Evolutionary conservation across 2,797 vertebrate genomes (phyloP), one percentile per base, ranked within the genome.

Genomic region (Anabas testudineus): DNA sequence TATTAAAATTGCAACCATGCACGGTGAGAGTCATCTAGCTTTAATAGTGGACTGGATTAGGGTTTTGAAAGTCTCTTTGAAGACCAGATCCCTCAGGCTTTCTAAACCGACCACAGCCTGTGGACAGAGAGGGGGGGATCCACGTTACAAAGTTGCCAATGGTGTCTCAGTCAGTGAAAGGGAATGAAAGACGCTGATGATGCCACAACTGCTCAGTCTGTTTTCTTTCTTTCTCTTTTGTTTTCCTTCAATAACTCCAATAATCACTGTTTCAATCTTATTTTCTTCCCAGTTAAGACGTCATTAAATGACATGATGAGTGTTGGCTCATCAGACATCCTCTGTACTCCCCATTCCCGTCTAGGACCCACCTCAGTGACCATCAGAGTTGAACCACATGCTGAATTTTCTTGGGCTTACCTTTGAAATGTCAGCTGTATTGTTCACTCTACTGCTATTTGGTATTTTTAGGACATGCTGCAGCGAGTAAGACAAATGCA

Each of bases 1-100:
- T 92, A 91, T 91, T 90, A 84, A 92, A 93, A 94, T 90, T 92
- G 90, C 90, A 92, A 91, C 90, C 92, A 93, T 92, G 88, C 88
- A 79, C 75, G 75, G 84, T 67, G 73, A 89, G 85, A 90, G 79
- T 77, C 83, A 81, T 90, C 78, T 78, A 85, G 83, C 81, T 87
- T 83, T 90, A 85, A 85, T 78, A 85, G 72, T 58, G 62, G 67
- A 67, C 57, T 66, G 77, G 78, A 87, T 82, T 77, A 68, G 74
- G 80, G 81, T 69, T 88, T 72, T 75, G 72, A 84, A 67, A 71
- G 84, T 82, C 78, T 78, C 72, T 90, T 87, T 88, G 84, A 92
- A 92, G 80, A 84, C 54, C 67, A 67, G 81, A 87, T 83, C 76
- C 76, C 84, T 18, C 72, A 61, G 82, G 84, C 30, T 74, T 83